phyloP scores from a whole-genome alignment of 2,797 vertebrate species.

The Streptopelia turtur region DNA sequence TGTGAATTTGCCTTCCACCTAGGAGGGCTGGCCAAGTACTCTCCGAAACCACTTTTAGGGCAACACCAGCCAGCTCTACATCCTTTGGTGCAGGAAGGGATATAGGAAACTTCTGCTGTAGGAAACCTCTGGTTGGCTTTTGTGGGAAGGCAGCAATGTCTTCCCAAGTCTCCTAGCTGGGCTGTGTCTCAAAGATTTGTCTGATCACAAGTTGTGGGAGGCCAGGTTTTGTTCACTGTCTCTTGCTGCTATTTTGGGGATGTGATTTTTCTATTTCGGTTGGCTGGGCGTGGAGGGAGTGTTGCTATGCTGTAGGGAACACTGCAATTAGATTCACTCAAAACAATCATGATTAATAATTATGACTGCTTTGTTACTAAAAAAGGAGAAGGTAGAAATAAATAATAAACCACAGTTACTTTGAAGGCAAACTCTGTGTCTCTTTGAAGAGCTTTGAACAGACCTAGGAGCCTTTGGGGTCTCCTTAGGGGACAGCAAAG shows the following conservation, averaged over 20 bases:
- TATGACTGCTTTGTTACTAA: conserved; percentile 26
- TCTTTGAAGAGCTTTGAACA: conserved; percentile 27
- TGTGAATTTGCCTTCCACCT: not conserved
- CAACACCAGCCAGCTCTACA: not conserved
- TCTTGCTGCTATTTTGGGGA: conserved; percentile 31
- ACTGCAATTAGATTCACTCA: conserved; percentile 29
- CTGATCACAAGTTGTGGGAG: conserved; percentile 22
- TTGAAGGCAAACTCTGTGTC: not conserved
- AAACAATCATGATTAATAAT: conserved; percentile 47
- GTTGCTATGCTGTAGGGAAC: conserved; percentile 24
- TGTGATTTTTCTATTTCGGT: conserved; percentile 30
- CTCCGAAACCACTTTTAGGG: not conserved
- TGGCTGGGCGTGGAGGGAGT: not conserved
- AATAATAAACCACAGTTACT: not conserved
- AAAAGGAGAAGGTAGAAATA: conserved; percentile 30
- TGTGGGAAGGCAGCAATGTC: not conserved
- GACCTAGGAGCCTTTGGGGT: not conserved
- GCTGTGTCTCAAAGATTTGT: not conserved
- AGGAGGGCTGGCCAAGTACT: not conserved
- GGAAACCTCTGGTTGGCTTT: not conserved
- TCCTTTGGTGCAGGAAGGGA: not conserved
- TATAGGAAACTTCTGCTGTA: not conserved
- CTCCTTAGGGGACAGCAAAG: not conserved
- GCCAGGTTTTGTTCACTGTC: not conserved
- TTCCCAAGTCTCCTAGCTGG: not conserved